These are phyloP conservation scores for Brachionus koreanus DNA, from an alignment of 1,140 invertebrate species.

Conservation along the genomic window DNA sequence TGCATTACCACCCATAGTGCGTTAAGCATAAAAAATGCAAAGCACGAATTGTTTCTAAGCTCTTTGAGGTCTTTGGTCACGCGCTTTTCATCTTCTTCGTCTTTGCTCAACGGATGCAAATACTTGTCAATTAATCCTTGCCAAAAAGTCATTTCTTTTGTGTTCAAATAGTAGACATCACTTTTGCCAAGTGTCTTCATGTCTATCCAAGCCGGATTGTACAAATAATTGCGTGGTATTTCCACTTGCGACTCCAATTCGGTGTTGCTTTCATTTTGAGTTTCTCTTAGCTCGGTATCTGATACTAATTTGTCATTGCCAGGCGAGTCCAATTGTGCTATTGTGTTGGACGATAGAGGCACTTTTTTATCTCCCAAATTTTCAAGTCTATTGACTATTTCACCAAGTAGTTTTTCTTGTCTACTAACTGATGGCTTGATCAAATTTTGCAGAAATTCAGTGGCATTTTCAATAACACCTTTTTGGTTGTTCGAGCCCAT, in stretches of 20 bases:
- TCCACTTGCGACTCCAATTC: not conserved
- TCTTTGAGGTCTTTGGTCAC: conserved; percentile 81
- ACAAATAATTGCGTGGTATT: conserved; percentile 63
- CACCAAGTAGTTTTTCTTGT: conserved; percentile 16
- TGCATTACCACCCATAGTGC: conserved; percentile 92
- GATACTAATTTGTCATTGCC: not conserved
- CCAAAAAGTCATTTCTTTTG: conserved; percentile 82
- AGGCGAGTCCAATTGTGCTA: not conserved
- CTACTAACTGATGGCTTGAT: conserved; percentile 1
- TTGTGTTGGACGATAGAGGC: not conserved
- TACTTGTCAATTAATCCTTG: conserved; percentile 88
- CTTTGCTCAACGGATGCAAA: conserved; percentile 84
- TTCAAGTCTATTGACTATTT: conserved; percentile 5
- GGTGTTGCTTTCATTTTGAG: not conserved
- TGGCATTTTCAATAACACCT: conserved; percentile 1
- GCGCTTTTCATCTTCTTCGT: conserved; percentile 76
- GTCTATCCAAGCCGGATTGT: conserved; percentile 87
- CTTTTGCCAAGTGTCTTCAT: conserved; percentile 68
- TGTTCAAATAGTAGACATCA: conserved; percentile 56
- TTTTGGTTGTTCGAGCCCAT: not conserved
- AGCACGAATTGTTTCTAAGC: conserved; percentile 84
- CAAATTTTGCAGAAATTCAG: conserved; percentile 18
- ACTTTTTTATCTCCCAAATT: conserved; percentile 21
- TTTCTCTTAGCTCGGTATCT: not conserved
- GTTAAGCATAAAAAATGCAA: conserved; percentile 96